These are phyloP conservation scores for Acleris literana DNA, from an alignment of 2,888 invertebrate genomes.

Conservation along the genomic window DNA sequence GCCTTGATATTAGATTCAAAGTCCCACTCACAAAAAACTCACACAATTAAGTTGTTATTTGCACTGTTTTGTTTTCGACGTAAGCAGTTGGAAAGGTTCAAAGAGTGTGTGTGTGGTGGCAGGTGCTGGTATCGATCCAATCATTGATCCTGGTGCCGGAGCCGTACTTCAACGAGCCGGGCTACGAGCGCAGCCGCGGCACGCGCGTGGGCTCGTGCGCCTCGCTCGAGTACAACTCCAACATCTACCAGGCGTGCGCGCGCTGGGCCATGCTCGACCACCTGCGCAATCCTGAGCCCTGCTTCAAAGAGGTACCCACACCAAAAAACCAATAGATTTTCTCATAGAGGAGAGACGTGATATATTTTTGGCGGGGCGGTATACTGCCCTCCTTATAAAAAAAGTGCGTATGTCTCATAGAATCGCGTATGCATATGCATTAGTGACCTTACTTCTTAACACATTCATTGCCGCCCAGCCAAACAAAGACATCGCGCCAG, in stretches of 20 bases:
- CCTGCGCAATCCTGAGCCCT: constrained; percentile 93
- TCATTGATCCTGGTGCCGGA: constrained; percentile 95
- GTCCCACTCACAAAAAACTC: too few relatives aligned
- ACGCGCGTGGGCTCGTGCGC: constrained; percentile 94
- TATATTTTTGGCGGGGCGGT: too few relatives aligned
- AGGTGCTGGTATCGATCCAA: constrained; percentile 96
- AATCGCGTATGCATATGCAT: too few relatives aligned
- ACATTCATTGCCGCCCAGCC: too few relatives aligned
- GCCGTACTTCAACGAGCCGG: constrained; percentile 97
- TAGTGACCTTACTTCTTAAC: too few relatives aligned
- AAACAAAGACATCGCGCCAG: too few relatives aligned
- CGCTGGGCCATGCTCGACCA: constrained; percentile 99
- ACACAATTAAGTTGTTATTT: too few relatives aligned
- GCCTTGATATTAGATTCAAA: too few relatives aligned
- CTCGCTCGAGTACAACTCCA: constrained; percentile 96
- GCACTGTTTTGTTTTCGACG: too few relatives aligned
- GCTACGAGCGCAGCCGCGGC: constrained; percentile 95
- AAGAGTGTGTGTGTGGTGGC: constrained; percentile 13
- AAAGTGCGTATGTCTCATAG: too few relatives aligned
- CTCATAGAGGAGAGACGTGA: too few relatives aligned
- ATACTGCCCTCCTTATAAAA: too few relatives aligned
- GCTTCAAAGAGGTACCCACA: constrained; percentile 91
- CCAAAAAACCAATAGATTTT: background rate
- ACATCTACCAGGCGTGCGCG: constrained; percentile 96
- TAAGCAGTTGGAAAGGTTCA: background rate